Evolutionary conservation across 2,113 vertebrate species (phyloP).

Genomic region (Dipodomys ordii): DNA sequence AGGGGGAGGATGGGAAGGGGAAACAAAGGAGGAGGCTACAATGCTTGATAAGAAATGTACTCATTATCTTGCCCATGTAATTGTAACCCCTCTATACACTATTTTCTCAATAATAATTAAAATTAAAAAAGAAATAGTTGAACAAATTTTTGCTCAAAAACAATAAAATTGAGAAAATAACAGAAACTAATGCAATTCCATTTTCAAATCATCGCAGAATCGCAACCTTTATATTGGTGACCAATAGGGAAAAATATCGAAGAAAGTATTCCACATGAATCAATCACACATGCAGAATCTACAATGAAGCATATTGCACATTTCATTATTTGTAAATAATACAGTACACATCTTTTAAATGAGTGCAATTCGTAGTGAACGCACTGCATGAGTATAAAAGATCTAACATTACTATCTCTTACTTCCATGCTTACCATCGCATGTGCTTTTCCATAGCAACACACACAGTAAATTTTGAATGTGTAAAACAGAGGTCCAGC

Average conservation of each 20-base stretch:
- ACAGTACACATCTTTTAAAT: not conserved
- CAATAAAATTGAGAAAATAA: not conserved
- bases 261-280: not conserved
- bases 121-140: no score
- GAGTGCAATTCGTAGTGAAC: not conserved
- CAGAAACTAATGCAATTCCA: not conserved
- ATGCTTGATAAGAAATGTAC: no score
- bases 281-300: not conserved
- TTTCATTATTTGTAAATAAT: not conserved
- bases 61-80: no score
- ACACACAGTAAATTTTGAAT: not conserved
- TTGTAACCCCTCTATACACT: no score
- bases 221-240: not conserved
- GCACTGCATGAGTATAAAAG: not conserved
- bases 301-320: not conserved
- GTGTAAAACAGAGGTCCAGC: not conserved
- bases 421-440: rapidly evolving
- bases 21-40: no score
- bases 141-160: not conserved
- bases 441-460: rapidly evolving
- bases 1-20: no score
- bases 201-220: not conserved
- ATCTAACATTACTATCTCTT: no score
- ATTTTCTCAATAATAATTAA: no score
- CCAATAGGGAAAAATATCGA: not conserved